These are phyloP conservation scores for Cheilosia impressa DNA, from an alignment of 2,888 invertebrate genomes.

Conservation along the genomic window DNA sequence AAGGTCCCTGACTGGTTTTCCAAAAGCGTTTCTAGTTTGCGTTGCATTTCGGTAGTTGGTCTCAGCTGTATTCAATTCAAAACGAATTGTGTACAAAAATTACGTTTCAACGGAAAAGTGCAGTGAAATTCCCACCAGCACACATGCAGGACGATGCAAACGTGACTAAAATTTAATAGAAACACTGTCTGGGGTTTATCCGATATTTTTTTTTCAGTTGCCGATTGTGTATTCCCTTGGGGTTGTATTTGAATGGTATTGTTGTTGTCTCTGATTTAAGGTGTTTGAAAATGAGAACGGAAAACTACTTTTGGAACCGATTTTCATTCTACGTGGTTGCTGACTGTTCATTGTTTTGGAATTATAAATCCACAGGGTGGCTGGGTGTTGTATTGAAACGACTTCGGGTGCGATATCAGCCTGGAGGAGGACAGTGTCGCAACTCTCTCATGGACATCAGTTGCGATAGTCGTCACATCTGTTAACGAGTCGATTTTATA, in stretches of 20 bases:
- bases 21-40: slow-evolving; percentile 23
- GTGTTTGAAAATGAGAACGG: slow-evolving; percentile 5
- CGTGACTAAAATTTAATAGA: slow-evolving; percentile 66
- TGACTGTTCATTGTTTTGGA: background rate
- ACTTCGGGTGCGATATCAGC: no score
- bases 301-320: slow-evolving; percentile 10
- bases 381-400: no score
- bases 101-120: slow-evolving; percentile 27
- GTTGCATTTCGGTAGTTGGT: slow-evolving; percentile 47
- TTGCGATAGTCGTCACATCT: no score
- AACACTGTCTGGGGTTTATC: slow-evolving; percentile 39
- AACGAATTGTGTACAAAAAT: slow-evolving; percentile 41
- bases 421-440: no score
- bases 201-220: background rate
- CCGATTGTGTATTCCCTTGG: slow-evolving; percentile 7
- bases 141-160: slow-evolving; percentile 48
- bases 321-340: slow-evolving; percentile 3
- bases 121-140: slow-evolving; percentile 37
- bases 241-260: slow-evolving; percentile 20
- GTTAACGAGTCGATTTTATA: no score
- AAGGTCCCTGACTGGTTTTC: slow-evolving; percentile 44
- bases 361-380: no score
- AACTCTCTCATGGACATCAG: no score
- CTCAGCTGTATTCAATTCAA: slow-evolving; percentile 39
- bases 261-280: slow-evolving; percentile 15